Evolutionary conservation across 2,113 vertebrate genomes (phyloP).

Genomic region (Cyphomyrus discorhynchus): DNA sequence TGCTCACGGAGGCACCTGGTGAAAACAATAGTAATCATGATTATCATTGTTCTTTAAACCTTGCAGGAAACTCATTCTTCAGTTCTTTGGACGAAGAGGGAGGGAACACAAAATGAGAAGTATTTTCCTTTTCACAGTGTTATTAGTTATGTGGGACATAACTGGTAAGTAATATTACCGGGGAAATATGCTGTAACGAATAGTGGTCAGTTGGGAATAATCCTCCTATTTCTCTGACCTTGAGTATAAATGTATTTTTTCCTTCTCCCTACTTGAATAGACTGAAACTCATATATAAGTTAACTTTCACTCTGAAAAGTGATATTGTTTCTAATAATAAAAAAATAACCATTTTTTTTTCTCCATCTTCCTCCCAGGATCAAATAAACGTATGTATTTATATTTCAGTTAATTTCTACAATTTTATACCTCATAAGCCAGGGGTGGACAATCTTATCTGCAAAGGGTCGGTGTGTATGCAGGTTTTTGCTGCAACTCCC

Average conservation of each 20-base stretch:
- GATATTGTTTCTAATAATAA: background rate
- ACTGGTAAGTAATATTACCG: slow-evolving; percentile 32
- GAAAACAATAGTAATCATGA: background rate
- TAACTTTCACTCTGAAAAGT: background rate
- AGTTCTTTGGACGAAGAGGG: background rate
- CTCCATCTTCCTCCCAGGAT: too few species aligned
- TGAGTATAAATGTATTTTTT: background rate
- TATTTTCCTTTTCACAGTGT: background rate
- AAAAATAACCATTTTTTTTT: too few species aligned
- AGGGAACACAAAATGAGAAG: slow-evolving; percentile 10
- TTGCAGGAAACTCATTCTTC: background rate
- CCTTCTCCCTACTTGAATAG: background rate
- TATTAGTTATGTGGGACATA: slow-evolving; percentile 37
- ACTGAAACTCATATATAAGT: background rate
- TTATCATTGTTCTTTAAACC: background rate
- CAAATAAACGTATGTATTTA: background rate
- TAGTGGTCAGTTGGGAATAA: background rate
- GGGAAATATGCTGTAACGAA: background rate
- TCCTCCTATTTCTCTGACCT: background rate
- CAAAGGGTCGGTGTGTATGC: too few species aligned
- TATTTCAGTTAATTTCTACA: background rate
- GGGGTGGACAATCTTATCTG: too few species aligned
- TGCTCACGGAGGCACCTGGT: background rate
- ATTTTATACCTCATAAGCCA: too few species aligned
- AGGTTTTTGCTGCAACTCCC: too few species aligned